Evolutionary conservation across 1,140 invertebrate species (phyloP), one percentile per base, ranked within the genome.

Genomic region (Ceratina calcarata): DNA sequence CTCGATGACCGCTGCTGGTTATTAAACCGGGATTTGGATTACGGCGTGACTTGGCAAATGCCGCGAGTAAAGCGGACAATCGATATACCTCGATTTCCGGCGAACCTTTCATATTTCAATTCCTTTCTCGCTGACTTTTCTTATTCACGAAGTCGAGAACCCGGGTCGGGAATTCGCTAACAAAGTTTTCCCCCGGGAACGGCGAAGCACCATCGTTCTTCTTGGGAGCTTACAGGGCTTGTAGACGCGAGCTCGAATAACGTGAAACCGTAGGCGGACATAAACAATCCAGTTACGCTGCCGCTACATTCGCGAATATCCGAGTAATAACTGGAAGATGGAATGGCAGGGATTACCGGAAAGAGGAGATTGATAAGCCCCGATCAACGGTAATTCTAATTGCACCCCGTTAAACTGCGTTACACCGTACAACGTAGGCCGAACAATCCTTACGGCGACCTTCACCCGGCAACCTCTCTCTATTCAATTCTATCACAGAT

Each of bases 331-430:
- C 57, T 53, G 55, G 53, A 84, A 8, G 24, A n/a, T 51, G 53
- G 45, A 22, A 37, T 12, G 71, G 20, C 13, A n/a, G 8, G 57
- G 18, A 76, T 68, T 53, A 68, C 0, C 55, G 55, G 55, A 22
- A 78, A 60, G 64, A n/a, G 53, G 51, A 51, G 64, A 58, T 69
- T 64, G 60, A 70, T 77, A 55, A 60, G 20, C 24, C 12, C 18
- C 13, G 55, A 76, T 80, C 75, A 68, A 16, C 27, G 45, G 22
- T 70, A 84, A 75, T 71, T 76, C 70, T 55, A 75, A 80, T 76
- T 70, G 15, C 6, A 20, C 18, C 45, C 32, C 0, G 22, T 32
- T 10, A 45, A 58, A 75, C 65, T 64, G 16, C n/a, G 18, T 20
- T 57, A 57, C 2, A 18, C 53, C 68, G 55, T 45, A 18, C 2